A percentile compares a stretch with the other conserved stretches of the same genome.
Conservation (phyloP, 2,888 invertebrate genomes). For the Hemithea aestivaria region DNA sequence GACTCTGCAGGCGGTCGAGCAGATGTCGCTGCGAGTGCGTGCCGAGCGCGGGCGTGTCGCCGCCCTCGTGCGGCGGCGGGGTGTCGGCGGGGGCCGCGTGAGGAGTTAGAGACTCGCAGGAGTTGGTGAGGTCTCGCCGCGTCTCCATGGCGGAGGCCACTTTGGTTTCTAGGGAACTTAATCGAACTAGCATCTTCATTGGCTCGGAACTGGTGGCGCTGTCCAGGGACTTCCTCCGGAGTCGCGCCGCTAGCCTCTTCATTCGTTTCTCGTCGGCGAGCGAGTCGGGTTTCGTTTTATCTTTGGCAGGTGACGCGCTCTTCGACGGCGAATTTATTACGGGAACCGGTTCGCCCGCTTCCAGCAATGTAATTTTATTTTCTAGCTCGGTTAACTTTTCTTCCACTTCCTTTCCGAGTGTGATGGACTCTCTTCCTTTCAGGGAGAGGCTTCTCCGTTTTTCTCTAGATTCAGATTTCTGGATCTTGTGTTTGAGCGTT, state of each 20-base stretch:
- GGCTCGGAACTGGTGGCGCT: conserved; percentile 88
- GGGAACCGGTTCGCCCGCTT: conserved; percentile 69
- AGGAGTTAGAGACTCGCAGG: conserved; percentile 79
- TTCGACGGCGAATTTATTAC: conserved; percentile 72
- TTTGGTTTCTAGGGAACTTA: conserved; percentile 88
- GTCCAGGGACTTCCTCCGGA: conserved; percentile 87
- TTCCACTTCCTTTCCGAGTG: conserved; percentile 90
- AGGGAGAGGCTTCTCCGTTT: conserved; percentile 89
- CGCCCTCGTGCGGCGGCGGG: conserved; percentile 45
- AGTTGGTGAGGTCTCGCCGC: conserved; percentile 69
- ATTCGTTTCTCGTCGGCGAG: conserved; percentile 70
- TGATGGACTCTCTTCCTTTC: conserved; percentile 89
- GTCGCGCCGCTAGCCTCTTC: conserved; percentile 75
- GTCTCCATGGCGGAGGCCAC: conserved; percentile 80
- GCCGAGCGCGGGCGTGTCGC: conserved; percentile 55
- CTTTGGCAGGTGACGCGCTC: conserved; percentile 76
- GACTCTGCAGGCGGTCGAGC: conserved; percentile 78
- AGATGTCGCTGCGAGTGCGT: conserved; percentile 77
- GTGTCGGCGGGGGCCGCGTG: conserved; percentile 60
- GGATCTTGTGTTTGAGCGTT: conserved; percentile 87
- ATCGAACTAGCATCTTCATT: conserved; percentile 87
- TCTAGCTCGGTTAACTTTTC: conserved; percentile 90
- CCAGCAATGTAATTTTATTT: conserved; percentile 85
- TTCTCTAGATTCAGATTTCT: conserved; percentile 86
- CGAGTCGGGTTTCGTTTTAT: conserved; percentile 70